Conservation (phyloP, 2,888 invertebrate species). For the Tiliacea citrago region DNA sequence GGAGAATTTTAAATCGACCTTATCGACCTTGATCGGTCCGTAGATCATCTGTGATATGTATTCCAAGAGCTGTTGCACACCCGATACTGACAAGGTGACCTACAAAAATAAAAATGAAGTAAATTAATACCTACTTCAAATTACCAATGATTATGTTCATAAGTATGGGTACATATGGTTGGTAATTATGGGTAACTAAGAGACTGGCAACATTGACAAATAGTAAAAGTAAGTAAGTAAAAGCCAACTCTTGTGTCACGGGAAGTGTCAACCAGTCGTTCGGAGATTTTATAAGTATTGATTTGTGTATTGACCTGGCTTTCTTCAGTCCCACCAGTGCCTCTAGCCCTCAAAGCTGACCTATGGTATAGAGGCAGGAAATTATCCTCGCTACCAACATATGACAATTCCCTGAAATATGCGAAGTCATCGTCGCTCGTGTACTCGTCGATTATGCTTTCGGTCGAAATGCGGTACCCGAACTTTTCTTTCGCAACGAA, state of each 20-base stretch:
- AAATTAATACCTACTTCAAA: not conserved
- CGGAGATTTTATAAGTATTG: not conserved
- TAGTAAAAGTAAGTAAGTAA: too few relatives aligned
- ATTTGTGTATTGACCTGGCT: slow-evolving; percentile 73
- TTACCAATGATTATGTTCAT: not conserved
- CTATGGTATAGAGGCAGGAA: slow-evolving; percentile 85
- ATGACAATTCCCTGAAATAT: slow-evolving; percentile 80
- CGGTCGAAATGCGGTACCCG: slow-evolving; percentile 89
- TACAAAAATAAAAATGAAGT: slow-evolving; percentile 50
- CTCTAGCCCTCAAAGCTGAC: slow-evolving; percentile 73
- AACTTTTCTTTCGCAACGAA: slow-evolving; percentile 85
- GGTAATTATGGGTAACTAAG: not conserved
- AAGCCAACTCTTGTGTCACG: not conserved
- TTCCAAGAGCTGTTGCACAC: slow-evolving; percentile 77
- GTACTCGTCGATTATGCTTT: slow-evolving; percentile 80
- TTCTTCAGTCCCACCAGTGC: slow-evolving; percentile 76
- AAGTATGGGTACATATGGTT: not conserved
- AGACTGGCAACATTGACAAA: not conserved
- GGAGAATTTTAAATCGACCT: slow-evolving; percentile 82
- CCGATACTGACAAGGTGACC: slow-evolving; percentile 81
- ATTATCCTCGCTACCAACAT: slow-evolving; percentile 90
- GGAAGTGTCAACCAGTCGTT: not conserved
- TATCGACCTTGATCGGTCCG: slow-evolving; percentile 62
- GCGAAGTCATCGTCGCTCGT: slow-evolving; percentile 78
- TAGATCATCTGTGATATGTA: slow-evolving; percentile 65